Percentiles rank a stretch among this genome's conserved stretches.
Conservation (phyloP, 1,140 invertebrate species). For the Colletes gigas region DNA sequence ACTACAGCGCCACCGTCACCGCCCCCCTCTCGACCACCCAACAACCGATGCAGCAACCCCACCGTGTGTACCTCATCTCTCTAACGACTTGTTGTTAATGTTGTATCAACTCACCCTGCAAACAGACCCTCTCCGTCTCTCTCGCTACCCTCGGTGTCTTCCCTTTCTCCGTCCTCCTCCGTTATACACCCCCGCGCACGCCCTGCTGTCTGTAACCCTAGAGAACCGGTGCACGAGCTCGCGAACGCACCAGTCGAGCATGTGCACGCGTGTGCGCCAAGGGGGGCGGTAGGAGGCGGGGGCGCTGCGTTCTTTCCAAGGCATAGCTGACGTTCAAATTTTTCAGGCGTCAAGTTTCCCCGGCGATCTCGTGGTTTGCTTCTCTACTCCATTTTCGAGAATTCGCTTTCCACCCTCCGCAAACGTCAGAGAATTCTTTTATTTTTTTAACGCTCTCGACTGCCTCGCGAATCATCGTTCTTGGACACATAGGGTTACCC, state of each 20-base stretch:
- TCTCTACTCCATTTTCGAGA: background rate
- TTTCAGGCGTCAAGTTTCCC: conserved; percentile 32
- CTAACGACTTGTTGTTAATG: conserved; percentile 78
- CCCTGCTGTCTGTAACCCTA: conserved; percentile 28
- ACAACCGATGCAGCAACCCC: conserved; percentile 64
- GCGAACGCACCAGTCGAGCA: conserved; percentile 6
- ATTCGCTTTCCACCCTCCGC: too few relatives aligned
- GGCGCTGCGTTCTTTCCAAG: conserved; percentile 29
- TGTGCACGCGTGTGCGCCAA: background rate
- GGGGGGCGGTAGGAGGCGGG: too few relatives aligned
- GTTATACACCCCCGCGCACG: background rate
- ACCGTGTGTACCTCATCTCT: conserved; percentile 68
- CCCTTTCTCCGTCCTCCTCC: conserved; percentile 14
- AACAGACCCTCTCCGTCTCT: conserved; percentile 56
- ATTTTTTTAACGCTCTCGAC: too few relatives aligned
- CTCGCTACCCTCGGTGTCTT: conserved; percentile 3
- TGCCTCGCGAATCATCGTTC: too few relatives aligned
- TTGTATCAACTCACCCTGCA: conserved; percentile 75
- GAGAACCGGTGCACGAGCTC: background rate
- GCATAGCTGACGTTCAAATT: conserved; percentile 45
- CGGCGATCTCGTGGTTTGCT: background rate
- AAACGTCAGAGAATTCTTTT: too few relatives aligned
- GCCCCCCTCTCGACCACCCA: conserved; percentile 34
- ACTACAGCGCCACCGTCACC: conserved; percentile 48
- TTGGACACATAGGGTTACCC: too few relatives aligned